Base-by-base conservation (phyloP, 2,113 vertebrate genomes). In the Proteles cristata region DNA sequence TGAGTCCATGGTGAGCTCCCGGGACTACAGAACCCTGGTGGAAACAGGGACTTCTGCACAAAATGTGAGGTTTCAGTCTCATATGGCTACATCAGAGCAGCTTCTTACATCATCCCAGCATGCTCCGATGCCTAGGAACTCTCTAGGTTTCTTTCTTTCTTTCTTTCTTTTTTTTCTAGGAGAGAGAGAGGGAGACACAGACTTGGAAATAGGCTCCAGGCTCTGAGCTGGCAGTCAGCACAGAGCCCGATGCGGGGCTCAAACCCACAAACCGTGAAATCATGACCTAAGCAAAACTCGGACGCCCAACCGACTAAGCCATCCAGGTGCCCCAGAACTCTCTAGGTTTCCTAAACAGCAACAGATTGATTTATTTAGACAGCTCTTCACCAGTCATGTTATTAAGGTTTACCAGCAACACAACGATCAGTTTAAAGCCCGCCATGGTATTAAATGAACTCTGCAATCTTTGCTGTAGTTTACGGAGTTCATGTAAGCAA, bases 401-500 rank as follows among this genome's bases (percentile, higher is more conserved):
- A 4, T 43, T 80, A 26, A 82, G 55, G 33, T 39, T 84, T 88
- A 65, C 63, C 26, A 84, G 35, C 35, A 86, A 43, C 65, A 35
- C 58, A 11, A 26, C 39, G 66, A 88, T 43, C 76, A 77, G 50
- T 50, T 82, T 88, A 92, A 66, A 85, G 58, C 73, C 90, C 4
- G 28, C 73, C 43, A 6, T 63, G 74, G 81, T 85, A 48, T 61
- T 84, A 68, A 63, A 76, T 61, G 80, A 96, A 63, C 55, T 73
- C 63, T 79, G 17, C 43, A 15, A 65, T 68, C 80, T 95, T 43
- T 80, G 43, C 77, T 69, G n/a, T 58, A 68, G 65, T 66, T 96
- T n/a, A 53, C 79, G 45, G 66, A 63, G 28, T 94, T 86, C 69
- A 39, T 90, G 77, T 79, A 90, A 89, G 66, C 80, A 79, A 61